Evolutionary conservation across 2,797 vertebrate genomes (phyloP), one percentile per base, ranked within the genome.

Genomic region (Toxotes lorentzi): DNA sequence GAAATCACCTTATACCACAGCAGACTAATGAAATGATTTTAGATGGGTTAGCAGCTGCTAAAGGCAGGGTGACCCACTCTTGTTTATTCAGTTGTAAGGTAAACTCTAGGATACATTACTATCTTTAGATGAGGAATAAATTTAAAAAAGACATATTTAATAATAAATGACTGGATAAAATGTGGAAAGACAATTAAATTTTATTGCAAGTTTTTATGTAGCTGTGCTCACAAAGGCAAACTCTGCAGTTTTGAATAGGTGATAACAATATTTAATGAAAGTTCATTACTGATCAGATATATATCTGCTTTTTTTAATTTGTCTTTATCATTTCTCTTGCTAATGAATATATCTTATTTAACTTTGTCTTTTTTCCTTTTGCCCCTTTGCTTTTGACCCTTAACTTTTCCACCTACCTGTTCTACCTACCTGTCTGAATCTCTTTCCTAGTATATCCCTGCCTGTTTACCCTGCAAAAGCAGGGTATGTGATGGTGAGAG

Each of bases 51-150:
- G 84, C 73, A 32, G 78, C 81, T 65, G 89, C 87, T 92, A 67
- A 79, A 90, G 88, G 87, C 91, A 73, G 81, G 62, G 63, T 89
- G 91, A 90, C 86, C 84, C 70, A 81, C 66, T 80, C 84, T 88
- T 88, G 87, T 90, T 91, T 85, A 90, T 85, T 86, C 74, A 74
- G 27, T 60, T 8, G 40, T 69, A 79, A 69, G 78, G 75, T 70
- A 81, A 83, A 89, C 77, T 80, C 71, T 85, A 35, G 70, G 69
- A 84, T 82, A 84, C 77, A 69, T 85, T 83, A 89, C 74, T 76
- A 68, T 81, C 86, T 76, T 90, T 81, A 82, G 77, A 91, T 81
- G 89, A 90, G 72, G 76, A 91, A 88, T 90, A 90, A 38, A 91
- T 91, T 89, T 91, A 87, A 72, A 81, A 86, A 88, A 87, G 75